These are phyloP conservation scores for Paradisaea rubra DNA, from an alignment of 2,113 vertebrate genomes.

Conservation along the genomic window DNA sequence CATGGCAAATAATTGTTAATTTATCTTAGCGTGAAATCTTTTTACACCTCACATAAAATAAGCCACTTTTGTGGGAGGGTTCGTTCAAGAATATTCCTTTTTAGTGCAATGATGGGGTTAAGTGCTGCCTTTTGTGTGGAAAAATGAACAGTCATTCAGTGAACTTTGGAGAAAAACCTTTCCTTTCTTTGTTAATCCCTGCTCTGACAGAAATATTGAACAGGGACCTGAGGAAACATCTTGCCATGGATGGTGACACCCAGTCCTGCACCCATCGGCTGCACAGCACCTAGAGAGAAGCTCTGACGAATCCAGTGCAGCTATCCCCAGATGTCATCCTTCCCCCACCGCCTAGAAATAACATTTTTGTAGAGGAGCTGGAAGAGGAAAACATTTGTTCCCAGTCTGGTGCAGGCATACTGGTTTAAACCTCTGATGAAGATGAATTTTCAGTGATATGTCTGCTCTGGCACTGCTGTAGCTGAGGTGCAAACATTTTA, in stretches of 20 bases:
- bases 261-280: background rate
- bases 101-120: background rate
- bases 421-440: background rate
- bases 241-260: background rate
- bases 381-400: background rate
- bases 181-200: background rate
- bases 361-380: background rate
- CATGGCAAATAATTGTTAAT: background rate
- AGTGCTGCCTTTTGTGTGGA: background rate
- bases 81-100: background rate
- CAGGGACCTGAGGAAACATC: background rate
- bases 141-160: background rate
- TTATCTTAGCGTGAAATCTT: background rate
- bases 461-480: background rate
- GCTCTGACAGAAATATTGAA: background rate
- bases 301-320: background rate
- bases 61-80: background rate
- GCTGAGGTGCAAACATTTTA: constrained; percentile 7
- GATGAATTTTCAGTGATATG: background rate
- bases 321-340: background rate
- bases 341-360: background rate
- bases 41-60: background rate
- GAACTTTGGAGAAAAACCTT: background rate
- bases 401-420: rapidly evolving
- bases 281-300: background rate